These are phyloP conservation scores for Motacilla tschutschensis DNA, from an alignment of 2,113 vertebrate species.

Conservation along the genomic window DNA sequence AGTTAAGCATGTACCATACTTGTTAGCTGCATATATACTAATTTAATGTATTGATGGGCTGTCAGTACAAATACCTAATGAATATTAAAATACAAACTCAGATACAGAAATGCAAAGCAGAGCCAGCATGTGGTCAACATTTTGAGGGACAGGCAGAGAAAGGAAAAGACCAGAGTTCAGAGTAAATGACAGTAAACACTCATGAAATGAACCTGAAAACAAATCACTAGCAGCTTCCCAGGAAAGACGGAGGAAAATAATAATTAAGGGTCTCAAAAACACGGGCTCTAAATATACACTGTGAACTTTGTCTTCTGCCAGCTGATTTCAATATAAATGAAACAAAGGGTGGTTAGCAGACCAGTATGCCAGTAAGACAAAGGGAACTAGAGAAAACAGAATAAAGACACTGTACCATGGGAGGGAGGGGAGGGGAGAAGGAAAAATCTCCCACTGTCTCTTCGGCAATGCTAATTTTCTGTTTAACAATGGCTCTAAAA, in stretches of 20 bases:
- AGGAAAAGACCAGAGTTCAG: constrained; percentile 26
- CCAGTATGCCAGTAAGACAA: constrained; percentile 18
- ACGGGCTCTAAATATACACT: background rate
- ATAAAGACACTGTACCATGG: constrained; percentile 21
- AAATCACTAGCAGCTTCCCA: constrained; percentile 27
- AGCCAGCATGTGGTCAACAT: constrained; percentile 36
- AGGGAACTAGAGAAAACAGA: constrained; percentile 42
- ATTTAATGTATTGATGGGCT: constrained; percentile 56
- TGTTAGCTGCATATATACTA: constrained; percentile 49
- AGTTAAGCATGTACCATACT: constrained; percentile 50
- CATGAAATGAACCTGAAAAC: constrained; percentile 44
- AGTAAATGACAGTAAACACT: constrained; percentile 42
- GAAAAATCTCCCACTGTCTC: constrained; percentile 42
- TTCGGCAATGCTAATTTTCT: background rate
- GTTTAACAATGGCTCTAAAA: constrained; percentile 44
- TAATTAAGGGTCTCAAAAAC: constrained; percentile 37
- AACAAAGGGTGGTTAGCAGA: constrained; percentile 5
- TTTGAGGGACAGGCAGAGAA: constrained; percentile 56
- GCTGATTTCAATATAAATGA: constrained; percentile 44
- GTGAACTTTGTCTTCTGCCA: constrained; percentile 41
- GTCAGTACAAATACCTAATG: constrained; percentile 53
- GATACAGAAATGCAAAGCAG: constrained; percentile 57
- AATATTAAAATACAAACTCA: constrained; percentile 50
- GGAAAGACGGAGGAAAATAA: constrained; percentile 11
- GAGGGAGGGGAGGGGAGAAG: background rate